Base-by-base conservation (phyloP, 2,113 vertebrate genomes). In the Lanius collurio region DNA sequence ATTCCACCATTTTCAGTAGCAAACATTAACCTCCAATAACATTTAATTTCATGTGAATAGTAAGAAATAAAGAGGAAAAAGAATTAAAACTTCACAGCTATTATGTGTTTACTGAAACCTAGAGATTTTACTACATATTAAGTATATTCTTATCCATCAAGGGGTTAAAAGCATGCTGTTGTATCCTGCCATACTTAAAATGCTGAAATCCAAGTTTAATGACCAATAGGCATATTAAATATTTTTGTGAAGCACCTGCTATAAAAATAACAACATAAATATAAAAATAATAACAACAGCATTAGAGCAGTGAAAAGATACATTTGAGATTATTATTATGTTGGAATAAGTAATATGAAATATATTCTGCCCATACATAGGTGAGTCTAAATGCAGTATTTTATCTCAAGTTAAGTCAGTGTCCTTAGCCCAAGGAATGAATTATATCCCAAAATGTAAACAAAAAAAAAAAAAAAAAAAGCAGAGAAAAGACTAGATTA, bases 81-180 rank as follows among this genome's bases (percentile, higher is more conserved):
- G 1, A 57, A 46, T 50, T 69, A 10, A 15, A 56, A 9, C 10
- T 65, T 88, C 41, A 69, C 12, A 49, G 22, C 49, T 56, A 37
- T 1, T 62, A 30, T 9, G 5, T 10, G 5, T 82, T 64, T 77
- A 33, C 49, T 44, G n/a, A 64, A 94, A 84, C 28, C 30, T 42
- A 12, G 0, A 0, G 63, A 16, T 55, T 91, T 93, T 47, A 35
- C 33, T 60, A 56, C 1, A 0, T 50, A 31, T 80, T 77, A 64
- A 33, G 6, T 60, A 67, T 53, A 92, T 92, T 28, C 33, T 71
- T 78, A 41, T 28, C 33, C 13, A 37, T 64, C 41, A 47, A 73
- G 20, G 24, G 3, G 26, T 74, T 47, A 71, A 82, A 77, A 46
- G 4, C 17, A 75, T 49, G 10, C 11, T 67, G 10, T 52, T 15